A percentile compares a stretch with the other conserved stretches of the same genome.
phyloP scores from a whole-genome alignment of 2,797 vertebrate genomes.

The Oophaga sylvatica region DNA sequence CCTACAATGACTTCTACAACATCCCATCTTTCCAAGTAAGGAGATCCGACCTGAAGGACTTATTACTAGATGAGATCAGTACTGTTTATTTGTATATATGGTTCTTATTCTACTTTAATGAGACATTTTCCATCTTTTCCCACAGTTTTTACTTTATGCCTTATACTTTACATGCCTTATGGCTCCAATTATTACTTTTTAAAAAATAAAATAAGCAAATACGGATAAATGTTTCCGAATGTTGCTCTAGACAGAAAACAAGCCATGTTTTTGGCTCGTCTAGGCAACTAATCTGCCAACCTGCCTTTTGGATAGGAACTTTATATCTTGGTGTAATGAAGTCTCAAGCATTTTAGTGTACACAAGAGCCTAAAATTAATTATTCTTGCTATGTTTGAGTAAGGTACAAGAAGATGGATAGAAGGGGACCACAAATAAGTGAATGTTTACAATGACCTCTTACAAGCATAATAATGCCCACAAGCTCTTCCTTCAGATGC shows the following conservation, averaged over 20 bases:
- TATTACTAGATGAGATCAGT: neutral
- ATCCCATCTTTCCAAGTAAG: slow-evolving; percentile 11
- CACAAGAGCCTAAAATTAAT: slow-evolving; percentile 48
- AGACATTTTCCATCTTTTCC: slow-evolving; percentile 41
- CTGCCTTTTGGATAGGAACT: slow-evolving; percentile 48
- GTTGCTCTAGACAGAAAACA: slow-evolving; percentile 27
- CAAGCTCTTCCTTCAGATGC: neutral
- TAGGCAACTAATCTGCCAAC: slow-evolving; percentile 30
- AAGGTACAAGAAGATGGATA: slow-evolving; percentile 30
- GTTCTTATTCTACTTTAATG: slow-evolving; percentile 39
- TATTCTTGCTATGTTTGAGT: slow-evolving; percentile 41
- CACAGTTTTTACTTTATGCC: slow-evolving; percentile 26
- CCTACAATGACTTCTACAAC: neutral
- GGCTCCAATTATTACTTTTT: slow-evolving; percentile 42
- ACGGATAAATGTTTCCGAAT: slow-evolving; percentile 52
- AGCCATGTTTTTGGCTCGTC: slow-evolving; percentile 38
- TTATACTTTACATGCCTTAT: slow-evolving; percentile 23
- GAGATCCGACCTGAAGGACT: neutral
- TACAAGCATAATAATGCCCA: neutral
- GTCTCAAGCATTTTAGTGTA: slow-evolving; percentile 47
- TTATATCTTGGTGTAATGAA: slow-evolving; percentile 46
- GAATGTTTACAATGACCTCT: slow-evolving; percentile 7
- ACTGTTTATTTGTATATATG: slow-evolving; percentile 34
- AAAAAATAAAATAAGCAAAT: slow-evolving; percentile 36
- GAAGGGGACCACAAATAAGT: neutral